These are phyloP conservation scores for Gulo gulo DNA, from an alignment of 2,113 vertebrate species.

Conservation along the genomic window DNA sequence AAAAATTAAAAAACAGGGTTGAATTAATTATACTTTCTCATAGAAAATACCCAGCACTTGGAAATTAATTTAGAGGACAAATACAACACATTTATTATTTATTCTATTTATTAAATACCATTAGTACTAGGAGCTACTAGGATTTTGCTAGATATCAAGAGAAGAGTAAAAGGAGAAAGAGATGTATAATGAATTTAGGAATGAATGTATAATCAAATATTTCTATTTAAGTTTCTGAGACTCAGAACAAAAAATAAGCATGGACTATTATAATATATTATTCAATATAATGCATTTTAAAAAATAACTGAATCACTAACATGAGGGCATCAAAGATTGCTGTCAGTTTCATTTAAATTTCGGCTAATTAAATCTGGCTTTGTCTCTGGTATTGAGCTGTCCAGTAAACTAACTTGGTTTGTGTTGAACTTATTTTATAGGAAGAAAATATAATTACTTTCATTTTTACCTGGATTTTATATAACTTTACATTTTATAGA, in stretches of 20 bases:
- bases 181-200: not conserved
- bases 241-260: not conserved
- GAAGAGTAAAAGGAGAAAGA: not conserved
- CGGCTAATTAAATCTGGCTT: not conserved
- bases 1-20: not conserved
- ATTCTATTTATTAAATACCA: not conserved
- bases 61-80: not conserved
- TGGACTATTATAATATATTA: not conserved
- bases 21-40: not conserved
- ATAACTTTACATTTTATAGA: not conserved
- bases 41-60: not conserved
- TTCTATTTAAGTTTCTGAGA: not conserved
- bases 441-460: not conserved
- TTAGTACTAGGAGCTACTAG: not conserved
- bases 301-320: not conserved
- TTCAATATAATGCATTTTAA: not conserved
- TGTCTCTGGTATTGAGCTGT: not conserved
- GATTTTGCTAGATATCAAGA: not conserved
- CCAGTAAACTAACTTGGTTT: not conserved
- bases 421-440: not conserved
- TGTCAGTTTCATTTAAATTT: not conserved
- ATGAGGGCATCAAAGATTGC: not conserved
- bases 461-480: conserved; percentile 4
- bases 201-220: not conserved
- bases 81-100: not conserved